A percentile compares a stretch with the other conserved stretches of the same genome.
These are phyloP conservation scores for Corythoichthys intestinalis DNA, from an alignment of 2,113 vertebrate species.

Conservation along the genomic window DNA sequence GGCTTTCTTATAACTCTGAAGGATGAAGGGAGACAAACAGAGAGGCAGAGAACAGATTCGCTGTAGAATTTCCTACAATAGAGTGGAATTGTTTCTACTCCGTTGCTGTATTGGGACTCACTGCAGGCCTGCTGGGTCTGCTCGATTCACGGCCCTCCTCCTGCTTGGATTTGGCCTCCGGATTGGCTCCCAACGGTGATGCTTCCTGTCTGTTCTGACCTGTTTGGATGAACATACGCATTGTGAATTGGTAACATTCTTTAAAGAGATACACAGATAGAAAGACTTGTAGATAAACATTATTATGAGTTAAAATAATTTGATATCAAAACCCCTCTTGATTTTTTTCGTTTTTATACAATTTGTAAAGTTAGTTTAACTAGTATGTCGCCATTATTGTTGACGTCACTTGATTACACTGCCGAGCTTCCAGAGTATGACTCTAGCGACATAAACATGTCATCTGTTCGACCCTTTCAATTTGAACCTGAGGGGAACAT, in stretches of 20 bases:
- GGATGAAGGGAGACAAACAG: slow-evolving; percentile 72
- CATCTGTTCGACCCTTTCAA: no score
- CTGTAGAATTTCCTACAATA: slow-evolving; percentile 12
- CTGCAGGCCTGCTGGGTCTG: slow-evolving; percentile 87
- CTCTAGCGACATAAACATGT: no score
- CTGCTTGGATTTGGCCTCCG: slow-evolving; percentile 81
- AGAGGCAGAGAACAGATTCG: slow-evolving; percentile 51
- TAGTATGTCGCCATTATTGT: no score
- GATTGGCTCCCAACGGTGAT: slow-evolving; percentile 81
- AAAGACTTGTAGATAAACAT: no score
- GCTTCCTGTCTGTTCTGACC: slow-evolving; percentile 82
- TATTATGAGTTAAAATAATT: no score
- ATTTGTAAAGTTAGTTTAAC: no score
- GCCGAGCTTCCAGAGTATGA: no score
- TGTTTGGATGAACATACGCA: slow-evolving; percentile 38
- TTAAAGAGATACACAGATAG: no score
- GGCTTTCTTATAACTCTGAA: slow-evolving; percentile 97
- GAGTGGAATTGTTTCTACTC: neutral
- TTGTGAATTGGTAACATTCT: neutral
- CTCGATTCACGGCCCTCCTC: slow-evolving; percentile 86
- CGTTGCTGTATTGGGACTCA: slow-evolving; percentile 68
- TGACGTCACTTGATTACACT: no score
- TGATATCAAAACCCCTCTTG: no score
- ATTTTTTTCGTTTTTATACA: no score
- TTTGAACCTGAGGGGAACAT: no score